phyloP scores from a whole-genome alignment of 2,797 vertebrate genomes.

The Myioborus miniatus region DNA sequence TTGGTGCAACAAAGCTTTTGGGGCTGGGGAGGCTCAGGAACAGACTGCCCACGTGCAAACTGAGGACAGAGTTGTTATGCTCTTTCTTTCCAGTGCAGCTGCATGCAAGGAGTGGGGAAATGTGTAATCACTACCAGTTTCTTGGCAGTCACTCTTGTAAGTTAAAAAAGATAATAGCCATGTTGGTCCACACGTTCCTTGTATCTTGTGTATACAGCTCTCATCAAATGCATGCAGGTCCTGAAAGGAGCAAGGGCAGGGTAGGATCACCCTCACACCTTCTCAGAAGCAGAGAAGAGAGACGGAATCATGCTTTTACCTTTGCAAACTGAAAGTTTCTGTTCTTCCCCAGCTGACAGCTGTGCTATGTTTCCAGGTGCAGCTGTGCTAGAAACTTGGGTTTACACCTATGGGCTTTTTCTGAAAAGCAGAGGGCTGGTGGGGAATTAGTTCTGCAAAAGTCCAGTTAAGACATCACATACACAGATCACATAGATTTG shows the following conservation, averaged over 20 bases:
- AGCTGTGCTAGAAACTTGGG: not conserved
- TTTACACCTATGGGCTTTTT: not conserved
- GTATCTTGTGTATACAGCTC: not conserved
- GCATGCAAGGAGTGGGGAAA: not conserved
- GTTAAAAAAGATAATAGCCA: not conserved
- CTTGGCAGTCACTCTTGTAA: conserved; percentile 18
- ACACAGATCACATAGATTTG: not conserved
- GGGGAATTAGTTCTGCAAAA: not conserved
- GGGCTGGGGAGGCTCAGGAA: not conserved
- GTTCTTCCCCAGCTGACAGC: not conserved
- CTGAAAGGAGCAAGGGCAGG: not conserved
- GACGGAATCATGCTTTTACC: not conserved
- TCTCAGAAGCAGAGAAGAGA: not conserved
- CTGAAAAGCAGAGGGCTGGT: not conserved
- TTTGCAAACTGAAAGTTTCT: not conserved
- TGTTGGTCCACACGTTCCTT: not conserved
- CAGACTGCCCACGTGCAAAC: not conserved
- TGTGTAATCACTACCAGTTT: conserved; percentile 43
- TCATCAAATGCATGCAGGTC: not conserved
- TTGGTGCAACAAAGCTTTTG: not conserved
- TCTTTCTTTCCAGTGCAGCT: conserved; percentile 33
- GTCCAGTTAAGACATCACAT: not conserved
- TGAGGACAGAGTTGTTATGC: not conserved
- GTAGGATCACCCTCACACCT: not conserved
- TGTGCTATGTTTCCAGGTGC: not conserved